phyloP scores from a whole-genome alignment of 2,888 invertebrate genomes.

The Luperina nickerlii region DNA sequence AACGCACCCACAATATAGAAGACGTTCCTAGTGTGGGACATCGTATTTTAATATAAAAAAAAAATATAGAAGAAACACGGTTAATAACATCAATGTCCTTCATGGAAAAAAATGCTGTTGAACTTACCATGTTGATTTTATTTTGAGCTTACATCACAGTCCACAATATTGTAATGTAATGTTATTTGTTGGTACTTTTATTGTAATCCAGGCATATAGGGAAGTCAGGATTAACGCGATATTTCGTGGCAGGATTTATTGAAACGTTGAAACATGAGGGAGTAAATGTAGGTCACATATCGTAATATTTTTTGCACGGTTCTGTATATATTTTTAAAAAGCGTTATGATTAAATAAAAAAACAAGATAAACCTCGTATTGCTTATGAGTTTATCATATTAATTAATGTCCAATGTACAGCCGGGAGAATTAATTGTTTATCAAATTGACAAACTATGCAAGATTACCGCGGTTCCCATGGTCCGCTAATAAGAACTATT shows the following conservation, averaged over 20 bases:
- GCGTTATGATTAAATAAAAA: no score
- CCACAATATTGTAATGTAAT: conserved; percentile 24
- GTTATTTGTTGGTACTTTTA: conserved; percentile 29
- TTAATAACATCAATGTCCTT: no score
- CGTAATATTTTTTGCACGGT: conserved; percentile 8
- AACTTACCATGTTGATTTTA: neutral
- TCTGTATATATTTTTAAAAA: neutral
- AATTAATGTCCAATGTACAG: neutral
- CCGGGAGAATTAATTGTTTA: no score
- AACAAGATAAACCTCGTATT: neutral
- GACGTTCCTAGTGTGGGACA: no score
- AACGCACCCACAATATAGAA: no score
- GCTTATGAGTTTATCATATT: neutral
- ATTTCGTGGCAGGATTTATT: conserved; percentile 43
- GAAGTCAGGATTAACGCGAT: conserved; percentile 45
- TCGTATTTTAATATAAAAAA: no score
- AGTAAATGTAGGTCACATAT: conserved; percentile 22
- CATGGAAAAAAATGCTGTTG: neutral
- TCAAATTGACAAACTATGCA: no score
- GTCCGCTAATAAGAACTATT: neutral
- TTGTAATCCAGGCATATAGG: conserved; percentile 18
- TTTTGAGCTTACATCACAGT: conserved; percentile 10
- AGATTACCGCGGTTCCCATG: neutral
- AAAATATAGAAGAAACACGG: neutral
- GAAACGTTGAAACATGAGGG: conserved; percentile 45